Conservation (phyloP, 2,797 vertebrate species). For the Hipposideros larvatus region DNA sequence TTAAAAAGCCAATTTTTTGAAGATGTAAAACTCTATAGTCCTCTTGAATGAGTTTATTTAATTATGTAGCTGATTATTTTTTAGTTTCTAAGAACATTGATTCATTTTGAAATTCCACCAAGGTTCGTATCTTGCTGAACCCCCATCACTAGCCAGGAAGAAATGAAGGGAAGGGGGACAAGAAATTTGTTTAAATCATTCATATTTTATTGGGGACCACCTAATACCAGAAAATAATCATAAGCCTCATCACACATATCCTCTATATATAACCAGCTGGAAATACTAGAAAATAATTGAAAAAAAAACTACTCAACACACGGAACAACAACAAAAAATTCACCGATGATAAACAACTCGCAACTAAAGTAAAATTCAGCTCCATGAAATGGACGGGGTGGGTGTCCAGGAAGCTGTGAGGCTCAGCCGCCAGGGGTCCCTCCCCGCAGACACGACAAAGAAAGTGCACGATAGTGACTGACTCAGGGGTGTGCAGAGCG, state of each 20-base stretch:
- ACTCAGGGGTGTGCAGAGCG: not conserved
- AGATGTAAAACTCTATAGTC: not conserved
- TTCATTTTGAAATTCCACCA: not conserved
- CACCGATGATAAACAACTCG: not conserved
- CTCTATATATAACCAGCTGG: not conserved
- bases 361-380: too few species aligned
- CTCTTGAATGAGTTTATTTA: not conserved
- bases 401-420: fast-evolving
- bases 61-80: not conserved
- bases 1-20: slow-evolving; percentile 17
- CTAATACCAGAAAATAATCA: not conserved
- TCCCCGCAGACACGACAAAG: fast-evolving
- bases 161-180: not conserved
- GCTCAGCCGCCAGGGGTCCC: too few species aligned
- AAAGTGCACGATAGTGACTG: too few species aligned
- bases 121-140: not conserved
- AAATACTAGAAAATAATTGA: not conserved
- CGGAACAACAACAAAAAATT: not conserved
- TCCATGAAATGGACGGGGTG: fast-evolving
- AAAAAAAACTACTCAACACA: too few species aligned
- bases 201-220: not conserved
- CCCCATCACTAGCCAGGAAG: not conserved
- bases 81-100: not conserved
- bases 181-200: not conserved
- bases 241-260: not conserved